A percentile compares a stretch with the other conserved stretches of the same genome.
phyloP scores from a whole-genome alignment of 2,113 vertebrate species.

The Corythaixoides concolor region DNA sequence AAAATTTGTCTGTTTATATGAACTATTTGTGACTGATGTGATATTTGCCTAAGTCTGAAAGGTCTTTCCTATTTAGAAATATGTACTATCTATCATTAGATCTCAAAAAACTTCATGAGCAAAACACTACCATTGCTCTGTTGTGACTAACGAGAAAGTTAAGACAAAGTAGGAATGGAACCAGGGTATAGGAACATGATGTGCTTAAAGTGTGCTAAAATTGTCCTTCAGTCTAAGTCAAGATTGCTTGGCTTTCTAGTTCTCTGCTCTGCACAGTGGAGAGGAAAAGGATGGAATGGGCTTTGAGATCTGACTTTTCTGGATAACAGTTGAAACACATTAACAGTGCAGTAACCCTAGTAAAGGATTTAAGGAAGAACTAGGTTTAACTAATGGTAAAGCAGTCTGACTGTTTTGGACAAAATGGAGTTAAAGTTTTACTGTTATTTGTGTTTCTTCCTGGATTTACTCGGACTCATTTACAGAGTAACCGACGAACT shows the following conservation, averaged over 20 bases:
- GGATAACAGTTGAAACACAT: background rate
- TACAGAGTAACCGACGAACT: background rate
- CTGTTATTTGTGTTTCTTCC: background rate
- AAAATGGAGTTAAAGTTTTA: background rate
- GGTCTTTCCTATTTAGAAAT: background rate
- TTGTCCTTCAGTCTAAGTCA: background rate
- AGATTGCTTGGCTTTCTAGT: background rate
- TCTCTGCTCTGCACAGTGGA: background rate
- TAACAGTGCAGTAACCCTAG: background rate
- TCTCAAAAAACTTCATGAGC: background rate
- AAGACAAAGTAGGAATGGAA: background rate
- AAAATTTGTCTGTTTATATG: background rate
- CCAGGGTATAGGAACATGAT: background rate
- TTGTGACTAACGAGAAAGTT: background rate
- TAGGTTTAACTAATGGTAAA: background rate
- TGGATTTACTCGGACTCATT: background rate
- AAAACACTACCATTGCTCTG: background rate
- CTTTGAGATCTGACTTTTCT: background rate
- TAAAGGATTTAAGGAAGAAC: background rate
- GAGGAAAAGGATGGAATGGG: background rate
- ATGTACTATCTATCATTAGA: background rate
- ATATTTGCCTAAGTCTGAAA: background rate
- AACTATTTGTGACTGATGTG: background rate
- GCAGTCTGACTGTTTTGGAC: background rate
- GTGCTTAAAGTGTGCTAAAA: background rate